phyloP scores from a whole-genome alignment of 2,113 vertebrate genomes.

The Oncorhynchus kisutch region DNA sequence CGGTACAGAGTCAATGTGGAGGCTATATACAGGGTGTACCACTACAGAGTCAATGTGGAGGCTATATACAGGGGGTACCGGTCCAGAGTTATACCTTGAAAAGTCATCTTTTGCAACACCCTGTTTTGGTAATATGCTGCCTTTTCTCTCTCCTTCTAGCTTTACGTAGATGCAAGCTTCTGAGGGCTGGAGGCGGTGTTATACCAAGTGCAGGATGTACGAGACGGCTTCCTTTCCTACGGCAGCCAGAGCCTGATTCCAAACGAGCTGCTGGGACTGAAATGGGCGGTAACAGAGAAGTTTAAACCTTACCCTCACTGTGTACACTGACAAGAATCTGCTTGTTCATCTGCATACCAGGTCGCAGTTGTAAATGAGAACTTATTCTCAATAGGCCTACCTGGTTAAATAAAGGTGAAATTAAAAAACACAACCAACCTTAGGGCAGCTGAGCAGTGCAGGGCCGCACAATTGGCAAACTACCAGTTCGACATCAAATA shows the following conservation, averaged over 20 bases:
- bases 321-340: neutral
- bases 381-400: too few relatives aligned
- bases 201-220: neutral
- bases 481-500: neutral
- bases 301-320: neutral
- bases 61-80: too few relatives aligned
- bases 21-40: too few relatives aligned
- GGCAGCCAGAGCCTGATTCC: neutral
- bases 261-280: neutral
- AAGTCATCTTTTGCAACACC: neutral
- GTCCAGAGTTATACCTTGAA: too few relatives aligned
- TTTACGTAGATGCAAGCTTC: constrained; percentile 8
- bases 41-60: too few relatives aligned
- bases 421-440: neutral
- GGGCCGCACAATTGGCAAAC: neutral
- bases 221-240: neutral
- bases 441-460: neutral
- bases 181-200: constrained; percentile 3
- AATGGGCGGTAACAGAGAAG: neutral
- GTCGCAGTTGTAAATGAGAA: too few relatives aligned
- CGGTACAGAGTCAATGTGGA: too few relatives aligned
- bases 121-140: neutral
- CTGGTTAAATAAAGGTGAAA: too few relatives aligned
- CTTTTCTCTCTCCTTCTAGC: neutral
- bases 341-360: neutral